phyloP scores from a whole-genome alignment of 1,140 invertebrate species.

The Anagrus nilaparvatae region DNA sequence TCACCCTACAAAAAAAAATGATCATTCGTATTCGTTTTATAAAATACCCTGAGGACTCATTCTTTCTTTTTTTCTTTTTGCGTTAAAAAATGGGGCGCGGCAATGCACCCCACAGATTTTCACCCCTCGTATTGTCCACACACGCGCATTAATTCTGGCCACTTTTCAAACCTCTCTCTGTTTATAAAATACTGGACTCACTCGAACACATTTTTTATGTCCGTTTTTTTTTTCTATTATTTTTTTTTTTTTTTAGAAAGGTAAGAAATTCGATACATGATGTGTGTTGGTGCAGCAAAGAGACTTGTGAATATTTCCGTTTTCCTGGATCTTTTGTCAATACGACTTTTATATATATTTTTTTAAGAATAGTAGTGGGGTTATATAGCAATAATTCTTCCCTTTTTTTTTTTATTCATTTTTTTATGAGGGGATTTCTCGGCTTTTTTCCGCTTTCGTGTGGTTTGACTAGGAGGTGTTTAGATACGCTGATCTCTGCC shows the following conservation, averaged over 20 bases:
- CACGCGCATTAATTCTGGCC: conserved; percentile 37
- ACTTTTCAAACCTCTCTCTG: conserved; percentile 34
- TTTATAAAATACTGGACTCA: conserved; percentile 19
- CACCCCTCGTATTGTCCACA: conserved; percentile 10
- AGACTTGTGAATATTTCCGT: conserved; percentile 35
- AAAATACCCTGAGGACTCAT: too few relatives aligned
- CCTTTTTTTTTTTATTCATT: too few relatives aligned
- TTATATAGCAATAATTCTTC: too few relatives aligned
- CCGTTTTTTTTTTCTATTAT: conserved; percentile 14
- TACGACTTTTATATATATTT: too few relatives aligned
- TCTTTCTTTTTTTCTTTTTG: conserved; percentile 5
- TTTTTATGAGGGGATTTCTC: too few relatives aligned
- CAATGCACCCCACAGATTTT: conserved; percentile 14
- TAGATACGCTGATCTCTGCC: too few relatives aligned
- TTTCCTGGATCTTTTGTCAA: conserved; percentile 20
- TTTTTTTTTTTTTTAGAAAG: conserved; percentile 18
- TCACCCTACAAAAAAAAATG: too few relatives aligned
- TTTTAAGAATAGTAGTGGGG: neutral
- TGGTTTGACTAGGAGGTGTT: too few relatives aligned
- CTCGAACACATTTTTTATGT: conserved; percentile 17
- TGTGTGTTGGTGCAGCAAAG: conserved; percentile 15
- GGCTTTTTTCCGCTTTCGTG: too few relatives aligned
- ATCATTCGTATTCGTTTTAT: too few relatives aligned
- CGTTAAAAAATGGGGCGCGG: conserved; percentile 17
- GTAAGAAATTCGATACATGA: conserved; percentile 24